Evolutionary conservation across 2,797 vertebrate genomes (phyloP).

Genomic region (Sebastiscus tertius): DNA sequence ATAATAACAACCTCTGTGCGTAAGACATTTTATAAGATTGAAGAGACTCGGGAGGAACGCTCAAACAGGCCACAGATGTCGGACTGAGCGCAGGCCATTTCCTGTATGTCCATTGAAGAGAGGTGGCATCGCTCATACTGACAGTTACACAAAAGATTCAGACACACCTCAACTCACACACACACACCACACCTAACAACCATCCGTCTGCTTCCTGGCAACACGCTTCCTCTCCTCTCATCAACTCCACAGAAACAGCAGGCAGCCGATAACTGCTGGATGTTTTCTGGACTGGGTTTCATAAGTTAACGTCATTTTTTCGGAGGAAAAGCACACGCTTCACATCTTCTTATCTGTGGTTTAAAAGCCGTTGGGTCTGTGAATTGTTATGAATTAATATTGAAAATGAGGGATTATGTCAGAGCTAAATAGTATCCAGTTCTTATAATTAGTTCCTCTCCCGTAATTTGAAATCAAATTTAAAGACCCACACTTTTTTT

Average conservation of each 20-base stretch:
- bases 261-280: background rate
- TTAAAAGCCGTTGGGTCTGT: background rate
- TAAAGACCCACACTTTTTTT: too few relatives aligned
- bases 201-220: slow-evolving; percentile 1
- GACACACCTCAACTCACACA: background rate
- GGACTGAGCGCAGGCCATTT: slow-evolving; percentile 1
- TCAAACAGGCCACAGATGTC: slow-evolving; percentile 6
- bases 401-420: background rate
- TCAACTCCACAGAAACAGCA: background rate
- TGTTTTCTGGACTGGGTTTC: background rate
- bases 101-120: background rate
- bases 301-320: background rate
- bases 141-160: slow-evolving; percentile 39
- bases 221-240: background rate
- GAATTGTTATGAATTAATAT: background rate
- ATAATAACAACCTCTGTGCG: slow-evolving; percentile 22
- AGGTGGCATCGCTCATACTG: slow-evolving; percentile 28
- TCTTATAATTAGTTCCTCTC: too few relatives aligned
- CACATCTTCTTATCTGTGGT: background rate
- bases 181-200: background rate
- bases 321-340: background rate
- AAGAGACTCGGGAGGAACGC: slow-evolving; percentile 13
- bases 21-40: slow-evolving; percentile 22
- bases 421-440: too few relatives aligned
- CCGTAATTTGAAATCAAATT: too few relatives aligned